A percentile compares a stretch with the other conserved stretches of the same genome.
phyloP scores from a whole-genome alignment of 1,140 invertebrate genomes.

The Stenopsyche tienmushanensis region DNA sequence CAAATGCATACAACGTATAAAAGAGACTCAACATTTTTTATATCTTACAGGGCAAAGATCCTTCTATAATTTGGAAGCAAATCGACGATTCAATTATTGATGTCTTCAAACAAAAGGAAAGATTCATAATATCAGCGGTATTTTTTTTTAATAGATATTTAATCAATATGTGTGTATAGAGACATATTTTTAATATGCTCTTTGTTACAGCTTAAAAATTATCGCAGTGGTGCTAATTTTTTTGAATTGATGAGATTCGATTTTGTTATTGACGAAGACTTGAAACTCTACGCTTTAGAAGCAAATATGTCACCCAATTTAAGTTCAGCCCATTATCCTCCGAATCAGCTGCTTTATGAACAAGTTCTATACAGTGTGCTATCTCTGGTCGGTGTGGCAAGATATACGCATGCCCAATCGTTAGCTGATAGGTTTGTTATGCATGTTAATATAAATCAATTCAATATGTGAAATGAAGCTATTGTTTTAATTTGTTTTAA shows the following conservation, averaged over 20 bases:
- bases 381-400: conserved; percentile 74
- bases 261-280: conserved; percentile 84
- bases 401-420: conserved; percentile 50
- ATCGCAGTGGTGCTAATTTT: conserved; percentile 70
- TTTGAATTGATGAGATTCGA: conserved; percentile 96
- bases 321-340: conserved; percentile 87
- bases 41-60: conserved; percentile 63
- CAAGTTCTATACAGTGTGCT: conserved; percentile 90
- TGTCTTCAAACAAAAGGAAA: conserved; percentile 76
- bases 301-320: conserved; percentile 98
- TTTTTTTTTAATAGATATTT: conserved; percentile 41
- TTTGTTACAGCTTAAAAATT: conserved; percentile 49
- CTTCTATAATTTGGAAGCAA: conserved; percentile 76
- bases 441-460: no score
- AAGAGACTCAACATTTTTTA: neutral
- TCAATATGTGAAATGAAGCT: conserved; percentile 25
- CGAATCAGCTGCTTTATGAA: conserved; percentile 87
- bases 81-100: conserved; percentile 76
- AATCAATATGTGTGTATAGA: neutral
- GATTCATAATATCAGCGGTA: conserved; percentile 61
- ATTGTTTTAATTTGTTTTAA: neutral
- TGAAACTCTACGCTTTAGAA: conserved; percentile 90
- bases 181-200: neutral
- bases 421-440: conserved; percentile 49
- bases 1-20: no score